A percentile compares a stretch with the other conserved stretches of the same genome.
phyloP scores from a whole-genome alignment of 2,113 vertebrate genomes.

The Thalassoma bifasciatum region DNA sequence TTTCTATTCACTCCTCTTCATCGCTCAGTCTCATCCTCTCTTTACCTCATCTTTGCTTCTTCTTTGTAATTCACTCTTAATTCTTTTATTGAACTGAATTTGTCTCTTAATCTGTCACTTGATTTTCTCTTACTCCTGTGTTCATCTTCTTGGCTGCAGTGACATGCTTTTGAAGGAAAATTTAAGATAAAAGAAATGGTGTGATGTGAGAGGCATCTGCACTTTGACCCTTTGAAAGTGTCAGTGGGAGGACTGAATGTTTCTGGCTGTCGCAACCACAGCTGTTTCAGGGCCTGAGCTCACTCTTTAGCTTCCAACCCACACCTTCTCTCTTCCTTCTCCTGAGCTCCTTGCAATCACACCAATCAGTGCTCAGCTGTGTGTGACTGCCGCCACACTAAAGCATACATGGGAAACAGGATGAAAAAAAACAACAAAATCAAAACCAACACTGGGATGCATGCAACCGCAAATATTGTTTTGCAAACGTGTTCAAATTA shows the following conservation, averaged over 20 bases:
- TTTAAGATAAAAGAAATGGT: constrained; percentile 19
- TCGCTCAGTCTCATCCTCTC: constrained; percentile 22
- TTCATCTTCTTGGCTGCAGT: constrained; percentile 14
- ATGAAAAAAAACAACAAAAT: constrained; percentile 74
- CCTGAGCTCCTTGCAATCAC: constrained; percentile 48
- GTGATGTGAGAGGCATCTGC: constrained; percentile 31
- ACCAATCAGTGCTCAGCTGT: constrained; percentile 63
- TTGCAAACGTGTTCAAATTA: constrained; percentile 84
- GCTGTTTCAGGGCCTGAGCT: constrained; percentile 27
- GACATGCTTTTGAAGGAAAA: constrained; percentile 22
- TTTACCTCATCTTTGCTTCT: constrained; percentile 1
- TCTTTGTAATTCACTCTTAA: constrained; percentile 12
- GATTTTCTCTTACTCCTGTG: neutral
- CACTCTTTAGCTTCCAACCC: neutral
- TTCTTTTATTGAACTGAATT: neutral
- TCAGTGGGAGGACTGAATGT: constrained; percentile 11
- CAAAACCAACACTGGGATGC: constrained; percentile 67
- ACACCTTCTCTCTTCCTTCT: constrained; percentile 37
- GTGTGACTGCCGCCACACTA: constrained; percentile 58
- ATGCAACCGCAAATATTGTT: constrained; percentile 77
- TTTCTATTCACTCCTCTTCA: constrained; percentile 22
- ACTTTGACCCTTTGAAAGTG: constrained; percentile 39
- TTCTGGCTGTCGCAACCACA: constrained; percentile 1
- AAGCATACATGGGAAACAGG: constrained; percentile 62
- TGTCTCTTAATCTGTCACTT: neutral